Evolutionary conservation across 2,888 invertebrate species (phyloP).

Genomic region (Arrhopalites spinosus): DNA sequence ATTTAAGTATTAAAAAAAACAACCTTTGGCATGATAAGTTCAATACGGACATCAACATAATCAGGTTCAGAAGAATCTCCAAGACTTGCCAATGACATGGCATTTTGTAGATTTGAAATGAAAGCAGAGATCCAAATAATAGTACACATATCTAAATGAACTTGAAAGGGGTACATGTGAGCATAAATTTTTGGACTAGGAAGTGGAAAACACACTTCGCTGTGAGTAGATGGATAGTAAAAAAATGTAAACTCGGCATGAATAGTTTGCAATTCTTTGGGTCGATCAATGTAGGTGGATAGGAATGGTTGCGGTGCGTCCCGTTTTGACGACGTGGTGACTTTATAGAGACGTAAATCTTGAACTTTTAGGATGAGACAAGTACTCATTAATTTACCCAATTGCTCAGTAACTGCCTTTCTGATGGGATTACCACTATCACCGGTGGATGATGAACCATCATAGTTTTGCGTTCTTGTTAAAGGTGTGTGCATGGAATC

Average conservation of each 20-base stretch:
- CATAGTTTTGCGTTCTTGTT: conserved; percentile 38
- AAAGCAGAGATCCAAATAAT: conserved; percentile 94
- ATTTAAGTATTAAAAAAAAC: neutral
- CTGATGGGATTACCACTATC: conserved; percentile 36
- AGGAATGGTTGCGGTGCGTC: conserved; percentile 80
- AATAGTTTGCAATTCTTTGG: conserved; percentile 87
- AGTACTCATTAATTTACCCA: conserved; percentile 87
- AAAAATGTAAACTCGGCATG: conserved; percentile 96
- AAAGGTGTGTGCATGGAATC: conserved; percentile 45
- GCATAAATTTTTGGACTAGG: conserved; percentile 92
- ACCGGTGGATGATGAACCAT: neutral
- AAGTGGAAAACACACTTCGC: conserved; percentile 84
- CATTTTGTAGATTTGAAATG: conserved; percentile 81
- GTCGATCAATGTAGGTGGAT: conserved; percentile 66
- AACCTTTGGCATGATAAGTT: conserved; percentile 92
- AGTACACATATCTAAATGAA: conserved; percentile 85
- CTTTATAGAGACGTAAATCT: conserved; percentile 86
- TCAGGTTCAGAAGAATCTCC: conserved; percentile 58
- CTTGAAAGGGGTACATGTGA: conserved; percentile 85
- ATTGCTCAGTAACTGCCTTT: conserved; percentile 61
- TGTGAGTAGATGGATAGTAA: conserved; percentile 76
- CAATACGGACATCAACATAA: conserved; percentile 79
- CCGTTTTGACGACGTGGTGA: conserved; percentile 71
- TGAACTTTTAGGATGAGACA: conserved; percentile 87
- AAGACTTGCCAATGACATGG: conserved; percentile 63